Evolutionary conservation across 1,140 invertebrate species (phyloP).

Genomic region (Ericerus pela): DNA sequence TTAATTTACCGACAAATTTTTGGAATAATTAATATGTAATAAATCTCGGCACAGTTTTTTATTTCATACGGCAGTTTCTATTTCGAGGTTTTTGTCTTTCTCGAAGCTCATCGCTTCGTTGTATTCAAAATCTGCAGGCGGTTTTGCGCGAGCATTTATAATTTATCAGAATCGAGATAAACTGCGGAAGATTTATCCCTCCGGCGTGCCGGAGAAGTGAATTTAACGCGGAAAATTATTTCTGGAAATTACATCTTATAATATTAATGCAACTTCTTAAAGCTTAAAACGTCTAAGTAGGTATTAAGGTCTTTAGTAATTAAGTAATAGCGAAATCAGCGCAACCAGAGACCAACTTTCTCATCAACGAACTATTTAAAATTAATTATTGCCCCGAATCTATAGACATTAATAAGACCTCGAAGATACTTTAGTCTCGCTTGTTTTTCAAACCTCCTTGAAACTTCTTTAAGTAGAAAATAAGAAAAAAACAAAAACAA

Average conservation of each 20-base stretch:
- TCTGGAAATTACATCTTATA: neutral
- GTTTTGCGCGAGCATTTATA: no score
- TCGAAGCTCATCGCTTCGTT: no score
- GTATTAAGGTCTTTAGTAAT: conserved; percentile 3
- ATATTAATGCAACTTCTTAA: neutral
- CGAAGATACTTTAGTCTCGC: neutral
- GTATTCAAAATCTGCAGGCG: no score
- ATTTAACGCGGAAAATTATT: neutral
- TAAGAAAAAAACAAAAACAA: no score
- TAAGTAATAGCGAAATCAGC: neutral
- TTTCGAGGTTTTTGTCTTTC: no score
- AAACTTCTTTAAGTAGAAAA: no score
- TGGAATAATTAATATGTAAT: no score
- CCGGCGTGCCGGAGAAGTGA: neutral
- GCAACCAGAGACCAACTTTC: neutral
- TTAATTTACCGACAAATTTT: no score
- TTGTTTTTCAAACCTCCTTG: no score
- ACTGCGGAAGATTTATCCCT: neutral
- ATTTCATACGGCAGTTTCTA: no score
- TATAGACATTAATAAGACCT: neutral
- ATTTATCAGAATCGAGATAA: neutral
- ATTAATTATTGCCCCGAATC: conserved; percentile 1
- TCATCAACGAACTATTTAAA: neutral
- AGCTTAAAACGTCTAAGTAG: conserved; percentile 5
- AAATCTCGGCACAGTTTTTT: no score